Evolutionary conservation across 2,797 vertebrate species (phyloP).

Genomic region (Leptatherina wallacei): DNA sequence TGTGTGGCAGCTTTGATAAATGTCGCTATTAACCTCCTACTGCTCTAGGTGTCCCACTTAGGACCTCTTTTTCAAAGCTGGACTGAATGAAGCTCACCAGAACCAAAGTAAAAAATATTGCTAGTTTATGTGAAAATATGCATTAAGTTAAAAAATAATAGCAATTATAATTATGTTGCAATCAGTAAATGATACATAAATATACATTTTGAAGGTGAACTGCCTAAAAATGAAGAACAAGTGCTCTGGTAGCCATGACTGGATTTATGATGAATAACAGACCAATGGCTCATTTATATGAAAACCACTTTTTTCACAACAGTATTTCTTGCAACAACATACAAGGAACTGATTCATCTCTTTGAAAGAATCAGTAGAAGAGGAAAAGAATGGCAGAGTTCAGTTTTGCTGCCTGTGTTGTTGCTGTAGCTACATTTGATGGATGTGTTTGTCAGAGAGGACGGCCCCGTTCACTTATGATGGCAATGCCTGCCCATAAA

Average conservation of each 20-base stretch:
- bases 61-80: slow-evolving; percentile 38
- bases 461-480: slow-evolving; percentile 80
- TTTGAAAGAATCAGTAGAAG: slow-evolving; percentile 35
- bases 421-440: slow-evolving; percentile 75
- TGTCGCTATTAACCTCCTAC: slow-evolving; percentile 77
- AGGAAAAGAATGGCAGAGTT: slow-evolving; percentile 53
- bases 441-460: slow-evolving; percentile 77
- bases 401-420: slow-evolving; percentile 64
- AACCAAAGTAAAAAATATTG: slow-evolving; percentile 15
- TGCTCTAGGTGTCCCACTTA: slow-evolving; percentile 71
- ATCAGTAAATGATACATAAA: slow-evolving; percentile 31
- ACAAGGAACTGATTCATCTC: slow-evolving; percentile 59
- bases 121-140: slow-evolving; percentile 35
- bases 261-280: slow-evolving; percentile 62
- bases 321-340: slow-evolving; percentile 55
- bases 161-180: not conserved
- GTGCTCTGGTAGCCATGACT: slow-evolving; percentile 45
- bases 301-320: slow-evolving; percentile 58
- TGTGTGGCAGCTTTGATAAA: slow-evolving; percentile 79
- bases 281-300: slow-evolving; percentile 43
- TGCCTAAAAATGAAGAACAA: slow-evolving; percentile 39
- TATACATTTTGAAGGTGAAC: slow-evolving; percentile 34
- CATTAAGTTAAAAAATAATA: slow-evolving; percentile 5
- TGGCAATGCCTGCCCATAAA: slow-evolving; percentile 78
- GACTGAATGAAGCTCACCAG: slow-evolving; percentile 33